Evolutionary conservation across 2,113 vertebrate genomes (phyloP).

Genomic region (Colossoma macropomum): DNA sequence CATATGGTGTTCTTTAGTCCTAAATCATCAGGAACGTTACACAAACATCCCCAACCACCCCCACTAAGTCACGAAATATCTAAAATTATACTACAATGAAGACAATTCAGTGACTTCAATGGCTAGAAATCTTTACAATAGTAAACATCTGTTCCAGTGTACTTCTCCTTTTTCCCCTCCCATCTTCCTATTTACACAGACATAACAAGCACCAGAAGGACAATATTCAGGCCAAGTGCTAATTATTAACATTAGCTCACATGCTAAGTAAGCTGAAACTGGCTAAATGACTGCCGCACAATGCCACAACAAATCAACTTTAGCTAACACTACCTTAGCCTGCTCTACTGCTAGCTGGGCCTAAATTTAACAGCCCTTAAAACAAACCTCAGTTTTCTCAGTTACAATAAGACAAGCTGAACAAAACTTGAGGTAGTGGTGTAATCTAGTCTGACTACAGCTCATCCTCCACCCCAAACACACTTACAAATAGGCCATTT

Average conservation of each 20-base stretch:
- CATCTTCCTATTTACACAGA: background rate
- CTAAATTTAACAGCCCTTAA: too few species aligned
- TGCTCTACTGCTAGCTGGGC: too few species aligned
- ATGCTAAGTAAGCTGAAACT: background rate
- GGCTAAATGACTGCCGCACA: background rate
- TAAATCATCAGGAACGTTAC: background rate
- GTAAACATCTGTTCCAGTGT: background rate
- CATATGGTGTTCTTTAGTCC: conserved; percentile 16
- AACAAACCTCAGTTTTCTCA: too few species aligned
- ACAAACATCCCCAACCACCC: background rate
- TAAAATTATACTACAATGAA: background rate
- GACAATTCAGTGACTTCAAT: background rate
- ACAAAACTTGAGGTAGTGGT: too few species aligned
- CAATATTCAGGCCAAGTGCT: background rate
- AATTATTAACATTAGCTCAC: background rate
- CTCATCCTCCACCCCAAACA: too few species aligned
- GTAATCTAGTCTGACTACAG: too few species aligned
- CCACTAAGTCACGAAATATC: background rate
- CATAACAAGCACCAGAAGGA: background rate
- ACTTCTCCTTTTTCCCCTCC: background rate
- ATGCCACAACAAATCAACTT: too few species aligned
- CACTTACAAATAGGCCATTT: too few species aligned
- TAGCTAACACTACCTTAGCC: too few species aligned
- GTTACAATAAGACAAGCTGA: too few species aligned
- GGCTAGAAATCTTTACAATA: too few species aligned